Percentiles rank a stretch among this genome's conserved stretches.
Conservation (phyloP, 2,888 invertebrate species). For the Xanthorhoe spadicearia region DNA sequence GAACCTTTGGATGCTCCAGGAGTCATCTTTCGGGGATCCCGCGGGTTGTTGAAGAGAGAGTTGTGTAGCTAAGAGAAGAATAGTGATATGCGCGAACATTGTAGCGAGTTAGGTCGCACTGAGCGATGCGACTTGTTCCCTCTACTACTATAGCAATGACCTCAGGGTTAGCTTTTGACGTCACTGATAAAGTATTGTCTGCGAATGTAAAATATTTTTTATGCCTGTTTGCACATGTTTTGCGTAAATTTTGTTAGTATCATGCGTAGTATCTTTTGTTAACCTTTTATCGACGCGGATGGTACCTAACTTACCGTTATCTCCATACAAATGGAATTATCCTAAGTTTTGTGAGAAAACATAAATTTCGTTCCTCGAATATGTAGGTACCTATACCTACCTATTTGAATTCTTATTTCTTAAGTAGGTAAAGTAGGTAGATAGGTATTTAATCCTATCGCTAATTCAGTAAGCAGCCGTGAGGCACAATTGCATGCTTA, state of each 20-base stretch:
- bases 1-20: conserved; percentile 38
- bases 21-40: background rate
- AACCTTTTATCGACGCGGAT: background rate
- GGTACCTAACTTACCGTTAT: no score
- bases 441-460: no score
- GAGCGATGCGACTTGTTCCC: conserved; percentile 7
- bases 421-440: no score
- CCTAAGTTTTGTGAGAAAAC: no score
- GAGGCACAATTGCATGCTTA: no score
- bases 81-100: conserved; percentile 27
- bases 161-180: conserved; percentile 40
- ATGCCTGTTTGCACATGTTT: background rate
- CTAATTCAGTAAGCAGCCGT: no score
- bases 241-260: background rate
- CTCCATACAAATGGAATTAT: no score
- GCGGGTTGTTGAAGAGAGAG: conserved; percentile 23
- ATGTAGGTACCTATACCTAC: no score
- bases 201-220: conserved; percentile 18
- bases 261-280: background rate
- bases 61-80: conserved; percentile 26
- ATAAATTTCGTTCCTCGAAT: no score
- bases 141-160: conserved; percentile 28
- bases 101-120: conserved; percentile 16
- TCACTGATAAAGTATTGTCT: conserved; percentile 39
- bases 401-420: no score